Percentiles rank a stretch among this genome's conserved stretches.
These are phyloP conservation scores for Ectropis crepuscularia DNA, from an alignment of 2,888 invertebrate genomes.

Conservation along the genomic window DNA sequence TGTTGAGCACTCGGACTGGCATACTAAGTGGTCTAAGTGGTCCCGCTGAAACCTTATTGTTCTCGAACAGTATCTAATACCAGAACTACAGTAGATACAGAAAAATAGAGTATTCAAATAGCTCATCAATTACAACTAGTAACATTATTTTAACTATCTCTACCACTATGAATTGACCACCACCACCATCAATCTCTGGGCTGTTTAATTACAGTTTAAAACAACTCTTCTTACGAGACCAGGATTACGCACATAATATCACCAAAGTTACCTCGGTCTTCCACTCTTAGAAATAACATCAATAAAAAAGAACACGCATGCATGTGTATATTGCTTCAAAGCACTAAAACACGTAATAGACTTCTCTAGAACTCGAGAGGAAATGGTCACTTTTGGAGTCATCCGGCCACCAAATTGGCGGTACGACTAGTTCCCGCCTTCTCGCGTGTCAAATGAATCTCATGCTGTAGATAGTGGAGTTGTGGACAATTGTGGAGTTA, in stretches of 20 bases:
- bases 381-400: constrained; percentile 68
- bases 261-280: no score
- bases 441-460: constrained; percentile 45
- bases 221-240: not conserved
- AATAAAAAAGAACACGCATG: no score
- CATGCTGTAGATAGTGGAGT: constrained; percentile 20
- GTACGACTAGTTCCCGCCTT: constrained; percentile 51
- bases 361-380: constrained; percentile 54
- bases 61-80: constrained; percentile 14
- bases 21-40: constrained; percentile 45
- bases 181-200: no score
- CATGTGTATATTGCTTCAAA: not conserved
- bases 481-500: constrained; percentile 20
- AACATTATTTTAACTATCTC: no score
- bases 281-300: no score
- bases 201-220: constrained; percentile 7
- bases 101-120: constrained; percentile 9
- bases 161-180: no score
- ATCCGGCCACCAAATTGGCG: constrained; percentile 68
- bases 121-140: not conserved
- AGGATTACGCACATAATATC: no score
- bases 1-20: constrained; percentile 35
- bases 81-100: constrained; percentile 3
- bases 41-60: constrained; percentile 59
- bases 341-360: constrained; percentile 33